These are phyloP conservation scores for Bombyx mori DNA, from an alignment of 1,140 invertebrate species.

Conservation along the genomic window DNA sequence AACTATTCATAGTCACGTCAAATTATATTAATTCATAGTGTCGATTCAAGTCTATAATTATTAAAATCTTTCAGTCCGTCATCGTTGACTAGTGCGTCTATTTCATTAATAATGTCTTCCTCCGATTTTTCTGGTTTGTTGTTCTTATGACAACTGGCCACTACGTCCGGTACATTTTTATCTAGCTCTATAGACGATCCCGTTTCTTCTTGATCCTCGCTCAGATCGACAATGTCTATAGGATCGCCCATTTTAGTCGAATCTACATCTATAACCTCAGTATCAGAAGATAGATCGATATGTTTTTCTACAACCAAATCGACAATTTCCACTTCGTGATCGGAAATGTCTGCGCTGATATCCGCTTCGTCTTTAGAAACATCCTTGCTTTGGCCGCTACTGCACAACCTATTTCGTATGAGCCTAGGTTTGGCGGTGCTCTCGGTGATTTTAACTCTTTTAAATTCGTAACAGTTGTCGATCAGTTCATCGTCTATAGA, in stretches of 20 bases:
- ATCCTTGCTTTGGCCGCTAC: slow-evolving; percentile 29
- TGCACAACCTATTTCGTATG: slow-evolving; percentile 42
- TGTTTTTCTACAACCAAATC: slow-evolving; percentile 32
- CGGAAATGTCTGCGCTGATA: slow-evolving; percentile 31
- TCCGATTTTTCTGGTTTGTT: slow-evolving; percentile 23
- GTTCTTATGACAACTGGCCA: slow-evolving; percentile 46
- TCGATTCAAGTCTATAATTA: too few relatives aligned
- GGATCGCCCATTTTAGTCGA: slow-evolving; percentile 32
- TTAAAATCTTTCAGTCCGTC: not conserved
- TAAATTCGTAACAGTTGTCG: slow-evolving; percentile 57
- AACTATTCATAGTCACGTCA: too few relatives aligned
- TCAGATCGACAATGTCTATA: slow-evolving; percentile 51
- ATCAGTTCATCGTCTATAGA: slow-evolving; percentile 51
- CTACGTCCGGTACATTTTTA: slow-evolving; percentile 56
- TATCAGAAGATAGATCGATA: slow-evolving; percentile 27
- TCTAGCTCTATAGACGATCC: slow-evolving; percentile 40
- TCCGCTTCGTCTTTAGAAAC: slow-evolving; percentile 18
- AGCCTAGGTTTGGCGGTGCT: slow-evolving; percentile 45
- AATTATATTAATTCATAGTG: too few relatives aligned
- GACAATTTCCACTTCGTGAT: slow-evolving; percentile 54
- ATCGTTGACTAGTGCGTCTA: slow-evolving; percentile 42
- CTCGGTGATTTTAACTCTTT: slow-evolving; percentile 50
- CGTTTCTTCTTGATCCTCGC: slow-evolving; percentile 45
- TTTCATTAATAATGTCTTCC: slow-evolving; percentile 40
- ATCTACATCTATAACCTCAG: slow-evolving; percentile 48